phyloP scores from a whole-genome alignment of 2,888 invertebrate genomes.

The Diadegma fenestrale region DNA sequence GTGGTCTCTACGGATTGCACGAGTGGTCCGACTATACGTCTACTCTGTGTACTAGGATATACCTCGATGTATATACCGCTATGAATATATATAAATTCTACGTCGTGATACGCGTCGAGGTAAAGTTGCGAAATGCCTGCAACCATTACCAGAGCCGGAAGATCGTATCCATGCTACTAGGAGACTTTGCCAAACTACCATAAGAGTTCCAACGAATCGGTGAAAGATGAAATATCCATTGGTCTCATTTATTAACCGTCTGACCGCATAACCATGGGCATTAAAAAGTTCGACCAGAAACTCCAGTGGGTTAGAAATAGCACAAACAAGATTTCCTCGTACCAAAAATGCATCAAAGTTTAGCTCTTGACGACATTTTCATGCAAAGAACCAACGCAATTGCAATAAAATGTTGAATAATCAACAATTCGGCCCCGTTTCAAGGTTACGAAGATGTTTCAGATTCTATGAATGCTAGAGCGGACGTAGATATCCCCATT shows the following conservation, averaged over 20 bases:
- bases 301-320: constrained; percentile 28
- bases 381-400: neutral
- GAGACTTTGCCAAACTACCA: constrained; percentile 18
- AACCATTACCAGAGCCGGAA: constrained; percentile 13
- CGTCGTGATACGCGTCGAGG: constrained; percentile 44
- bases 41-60: constrained; percentile 33
- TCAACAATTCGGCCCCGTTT: neutral
- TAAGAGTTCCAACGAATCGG: constrained; percentile 28
- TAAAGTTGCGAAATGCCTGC: constrained; percentile 52
- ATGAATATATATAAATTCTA: constrained; percentile 12
- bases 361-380: neutral
- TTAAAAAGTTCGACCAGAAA: constrained; percentile 20
- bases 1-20: constrained; percentile 57
- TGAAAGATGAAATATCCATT: constrained; percentile 34
- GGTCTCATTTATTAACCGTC: constrained; percentile 24
- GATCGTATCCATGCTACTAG: constrained; percentile 38
- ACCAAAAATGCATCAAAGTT: neutral
- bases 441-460: neutral
- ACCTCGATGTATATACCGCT: constrained; percentile 5
- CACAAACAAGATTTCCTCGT: neutral
- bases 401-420: neutral
- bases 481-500: constrained; percentile 2
- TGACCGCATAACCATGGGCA: constrained; percentile 12
- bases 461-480: constrained; percentile 1
- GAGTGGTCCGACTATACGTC: constrained; percentile 45